These are phyloP conservation scores for Sminthopsis crassicaudata DNA, from an alignment of 2,113 vertebrate genomes.

Conservation along the genomic window DNA sequence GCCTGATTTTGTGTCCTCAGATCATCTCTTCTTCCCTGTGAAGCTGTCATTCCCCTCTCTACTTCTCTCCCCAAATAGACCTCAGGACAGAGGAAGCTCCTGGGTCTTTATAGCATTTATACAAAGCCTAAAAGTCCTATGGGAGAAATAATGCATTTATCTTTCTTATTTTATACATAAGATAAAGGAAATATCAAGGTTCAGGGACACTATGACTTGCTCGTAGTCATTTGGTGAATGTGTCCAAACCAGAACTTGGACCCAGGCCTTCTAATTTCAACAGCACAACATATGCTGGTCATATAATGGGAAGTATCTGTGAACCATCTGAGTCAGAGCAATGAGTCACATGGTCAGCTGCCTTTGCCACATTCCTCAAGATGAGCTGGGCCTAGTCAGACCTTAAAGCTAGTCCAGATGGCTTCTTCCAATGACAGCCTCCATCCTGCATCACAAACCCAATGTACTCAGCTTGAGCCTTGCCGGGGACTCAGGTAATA, in stretches of 20 bases:
- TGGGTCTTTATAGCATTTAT: neutral
- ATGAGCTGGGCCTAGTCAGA: neutral
- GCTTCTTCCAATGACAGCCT: neutral
- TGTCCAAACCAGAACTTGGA: neutral
- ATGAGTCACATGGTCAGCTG: neutral
- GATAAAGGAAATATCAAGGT: neutral
- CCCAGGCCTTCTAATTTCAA: neutral
- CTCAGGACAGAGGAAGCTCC: neutral
- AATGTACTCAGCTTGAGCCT: neutral
- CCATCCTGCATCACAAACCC: neutral
- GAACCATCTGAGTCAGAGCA: neutral
- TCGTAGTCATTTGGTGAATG: neutral
- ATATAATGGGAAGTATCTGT: neutral
- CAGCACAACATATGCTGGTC: neutral
- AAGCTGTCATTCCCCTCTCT: neutral
- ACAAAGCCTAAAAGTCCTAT: neutral
- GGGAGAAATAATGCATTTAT: neutral
- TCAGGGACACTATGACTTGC: neutral
- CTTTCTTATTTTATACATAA: neutral
- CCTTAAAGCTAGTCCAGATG: neutral
- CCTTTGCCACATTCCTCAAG: neutral
- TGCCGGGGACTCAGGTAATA: neutral
- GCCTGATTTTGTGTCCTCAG: neutral
- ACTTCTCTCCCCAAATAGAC: neutral
- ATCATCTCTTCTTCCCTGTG: neutral